Base-by-base conservation (phyloP, 2,888 invertebrate genomes). In the Pseudoips prasinana region DNA sequence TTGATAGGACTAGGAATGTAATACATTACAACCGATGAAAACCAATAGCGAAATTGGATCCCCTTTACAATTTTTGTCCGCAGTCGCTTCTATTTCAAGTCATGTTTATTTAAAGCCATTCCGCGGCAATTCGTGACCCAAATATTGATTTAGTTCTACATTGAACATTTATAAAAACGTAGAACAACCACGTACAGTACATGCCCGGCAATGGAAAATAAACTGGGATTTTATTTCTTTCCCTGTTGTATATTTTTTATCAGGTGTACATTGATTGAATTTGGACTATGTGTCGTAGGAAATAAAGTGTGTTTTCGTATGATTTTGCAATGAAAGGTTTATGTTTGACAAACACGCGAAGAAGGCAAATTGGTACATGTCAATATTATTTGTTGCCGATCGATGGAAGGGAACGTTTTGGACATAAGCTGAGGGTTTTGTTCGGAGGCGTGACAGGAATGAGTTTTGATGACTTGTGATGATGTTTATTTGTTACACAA, bases 101-200 rank as follows among this genome's bases (percentile, higher is more conserved):
- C 20, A 11, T 27, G 24, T 37, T 42, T 29, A 43, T 56, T 46
- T 45, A 39, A 56, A 56, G 30, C 36, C 31, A 44, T 38, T 52
- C 30, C 33, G 39, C 32, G 37, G 39, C 30, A 22, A 45, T 42
- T 54, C 58, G 64, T 63, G 61, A 58, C 64, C 50, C 27, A 50
- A 49, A 53, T 61, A 61, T 63, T 53, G 55, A 63, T 57, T 52
- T 45, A 18, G 29, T 32, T 28, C 25, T 43, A 50, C 47, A 51
- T 38, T 35, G 28, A 38, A 25, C 41, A 29, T 32, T 39, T 41
- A 34, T 28, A 43, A 43, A 42, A 35, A 44, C 35, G 19, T 29
- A 34, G 20, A 3, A 31, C 34, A 19, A 25, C 26, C 26, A 10
- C 37, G 34, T 11, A 25, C 18, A 25, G 29, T 32, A 38, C 25